Percentiles rank a stretch among this genome's conserved stretches.
These are phyloP conservation scores for Semaprochilodus insignis DNA, from an alignment of 2,797 vertebrate species.

Conservation along the genomic window DNA sequence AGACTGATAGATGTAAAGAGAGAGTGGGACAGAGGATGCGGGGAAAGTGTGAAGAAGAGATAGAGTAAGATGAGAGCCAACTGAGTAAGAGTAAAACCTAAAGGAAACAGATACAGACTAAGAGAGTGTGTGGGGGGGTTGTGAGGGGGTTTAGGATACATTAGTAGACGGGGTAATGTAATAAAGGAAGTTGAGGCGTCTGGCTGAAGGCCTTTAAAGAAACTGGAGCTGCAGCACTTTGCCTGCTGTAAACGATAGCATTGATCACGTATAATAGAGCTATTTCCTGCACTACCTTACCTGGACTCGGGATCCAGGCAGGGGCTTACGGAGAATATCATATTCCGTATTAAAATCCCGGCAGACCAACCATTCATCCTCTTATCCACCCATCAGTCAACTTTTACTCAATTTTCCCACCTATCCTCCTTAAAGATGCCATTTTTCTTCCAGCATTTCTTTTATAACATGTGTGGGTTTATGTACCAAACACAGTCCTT, in stretches of 20 bases:
- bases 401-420: neutral
- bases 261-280: constrained; percentile 77
- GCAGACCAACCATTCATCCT: constrained; percentile 17
- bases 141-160: neutral
- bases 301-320: constrained; percentile 34
- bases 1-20: neutral
- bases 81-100: neutral
- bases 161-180: constrained; percentile 38
- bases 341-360: constrained; percentile 9
- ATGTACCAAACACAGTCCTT: too few relatives aligned
- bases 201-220: constrained; percentile 64
- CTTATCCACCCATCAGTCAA: neutral
- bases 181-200: constrained; percentile 49
- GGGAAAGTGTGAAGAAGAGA: neutral
- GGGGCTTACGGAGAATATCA: constrained; percentile 25
- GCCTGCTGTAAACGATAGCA: constrained; percentile 72
- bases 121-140: neutral
- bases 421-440: neutral
- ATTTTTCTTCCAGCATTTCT: neutral
- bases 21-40: constrained; percentile 22
- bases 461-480: too few relatives aligned
- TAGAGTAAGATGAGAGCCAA: neutral
- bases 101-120: neutral
- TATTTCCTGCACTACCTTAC: constrained; percentile 65
- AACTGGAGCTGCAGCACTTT: constrained; percentile 67